Conservation (phyloP, 1,140 invertebrate species). For the Euborellia annulipes region DNA sequence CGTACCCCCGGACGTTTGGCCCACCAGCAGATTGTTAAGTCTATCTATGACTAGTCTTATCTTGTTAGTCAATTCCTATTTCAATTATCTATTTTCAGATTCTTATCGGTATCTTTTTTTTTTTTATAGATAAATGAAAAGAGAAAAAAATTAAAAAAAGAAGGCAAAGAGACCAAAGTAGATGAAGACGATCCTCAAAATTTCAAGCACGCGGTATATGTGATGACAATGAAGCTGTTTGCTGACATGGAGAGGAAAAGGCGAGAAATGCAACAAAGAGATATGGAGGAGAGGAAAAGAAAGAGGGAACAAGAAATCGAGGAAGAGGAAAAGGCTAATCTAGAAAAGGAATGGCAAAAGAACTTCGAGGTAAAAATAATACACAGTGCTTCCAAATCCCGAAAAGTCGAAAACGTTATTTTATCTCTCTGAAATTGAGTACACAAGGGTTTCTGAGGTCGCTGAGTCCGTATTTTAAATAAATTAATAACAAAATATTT, state of each 20-base stretch:
- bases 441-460: too few relatives aligned
- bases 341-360: slow-evolving; percentile 90
- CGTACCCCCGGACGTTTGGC: too few relatives aligned
- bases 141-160: slow-evolving; percentile 85
- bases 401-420: too few relatives aligned
- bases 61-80: neutral
- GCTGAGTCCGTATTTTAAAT: too few relatives aligned
- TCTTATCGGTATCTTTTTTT: slow-evolving; percentile 8
- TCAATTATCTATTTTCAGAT: slow-evolving; percentile 10
- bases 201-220: slow-evolving; percentile 88
- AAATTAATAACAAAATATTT: too few relatives aligned
- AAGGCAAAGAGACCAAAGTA: slow-evolving; percentile 61
- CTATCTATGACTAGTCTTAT: too few relatives aligned
- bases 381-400: too few relatives aligned
- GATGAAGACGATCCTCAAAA: slow-evolving; percentile 91
- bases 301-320: slow-evolving; percentile 89
- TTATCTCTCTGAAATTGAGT: too few relatives aligned
- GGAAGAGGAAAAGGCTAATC: slow-evolving; percentile 73
- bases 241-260: slow-evolving; percentile 87
- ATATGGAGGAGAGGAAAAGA: slow-evolving; percentile 86
- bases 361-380: slow-evolving; percentile 78
- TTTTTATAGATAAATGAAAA: slow-evolving; percentile 74
- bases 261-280: slow-evolving; percentile 65
- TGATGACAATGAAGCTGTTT: slow-evolving; percentile 97
- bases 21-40: too few relatives aligned